phyloP scores from a whole-genome alignment of 2,113 vertebrate species.

The Alligator mississippiensis region DNA sequence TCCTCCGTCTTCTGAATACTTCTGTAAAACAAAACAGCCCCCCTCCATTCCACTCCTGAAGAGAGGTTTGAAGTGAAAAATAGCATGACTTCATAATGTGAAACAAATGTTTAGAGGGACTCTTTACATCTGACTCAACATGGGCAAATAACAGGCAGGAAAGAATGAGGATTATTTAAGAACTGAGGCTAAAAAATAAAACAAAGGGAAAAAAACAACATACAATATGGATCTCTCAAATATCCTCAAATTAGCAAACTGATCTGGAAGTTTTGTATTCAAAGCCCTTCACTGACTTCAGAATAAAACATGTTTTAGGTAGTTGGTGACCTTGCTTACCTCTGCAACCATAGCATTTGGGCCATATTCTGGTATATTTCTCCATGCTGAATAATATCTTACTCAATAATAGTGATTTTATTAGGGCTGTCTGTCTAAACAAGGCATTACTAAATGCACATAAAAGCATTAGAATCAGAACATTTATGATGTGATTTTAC shows the following conservation, averaged over 20 bases:
- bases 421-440: not conserved
- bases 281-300: not conserved
- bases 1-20: conserved; percentile 16
- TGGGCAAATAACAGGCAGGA: not conserved
- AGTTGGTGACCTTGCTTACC: not conserved
- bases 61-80: conserved; percentile 5
- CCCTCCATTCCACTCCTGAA: conserved; percentile 13
- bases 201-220: not conserved
- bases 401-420: not conserved
- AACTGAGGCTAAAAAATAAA: not conserved
- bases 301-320: not conserved
- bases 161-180: not conserved
- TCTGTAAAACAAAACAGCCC: not conserved
- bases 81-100: conserved; percentile 6
- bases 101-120: conserved; percentile 28
- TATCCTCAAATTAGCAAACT: not conserved
- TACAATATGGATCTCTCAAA: rapidly evolving
- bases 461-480: not conserved
- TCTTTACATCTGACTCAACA: not conserved
- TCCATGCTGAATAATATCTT: not conserved
- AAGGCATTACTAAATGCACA: not conserved
- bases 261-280: not conserved
- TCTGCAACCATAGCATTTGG: not conserved
- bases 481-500: not conserved
- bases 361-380: not conserved